Percentiles rank a stretch among this genome's conserved stretches.
phyloP scores from a whole-genome alignment of 2,113 vertebrate species.

The Mastomys natalensis region DNA sequence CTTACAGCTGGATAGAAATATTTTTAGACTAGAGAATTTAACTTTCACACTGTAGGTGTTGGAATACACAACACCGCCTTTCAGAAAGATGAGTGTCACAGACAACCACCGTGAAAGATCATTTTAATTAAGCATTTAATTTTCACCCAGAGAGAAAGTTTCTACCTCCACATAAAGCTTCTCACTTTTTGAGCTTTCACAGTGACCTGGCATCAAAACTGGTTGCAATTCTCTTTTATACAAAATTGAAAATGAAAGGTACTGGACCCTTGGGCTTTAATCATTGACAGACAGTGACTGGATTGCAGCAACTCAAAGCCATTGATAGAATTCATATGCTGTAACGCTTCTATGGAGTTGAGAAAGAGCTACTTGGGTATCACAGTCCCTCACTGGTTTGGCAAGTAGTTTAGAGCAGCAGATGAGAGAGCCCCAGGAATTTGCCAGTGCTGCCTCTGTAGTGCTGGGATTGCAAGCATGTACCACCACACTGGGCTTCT shows the following conservation, averaged over 20 bases:
- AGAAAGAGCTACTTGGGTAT: background rate
- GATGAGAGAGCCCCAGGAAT: background rate
- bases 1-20: slow-evolving; percentile 26
- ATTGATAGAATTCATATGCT: background rate
- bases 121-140: slow-evolving; percentile 60
- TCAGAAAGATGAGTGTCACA: slow-evolving; percentile 42
- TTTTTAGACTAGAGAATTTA: slow-evolving; percentile 17
- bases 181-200: slow-evolving; percentile 1
- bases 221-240: background rate
- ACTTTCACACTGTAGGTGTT: slow-evolving; percentile 33
- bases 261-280: background rate
- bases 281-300: background rate
- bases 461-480: background rate
- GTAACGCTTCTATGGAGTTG: background rate
- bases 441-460: background rate
- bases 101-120: background rate
- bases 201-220: slow-evolving; percentile 1
- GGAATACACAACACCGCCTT: background rate
- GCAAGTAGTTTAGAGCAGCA: background rate
- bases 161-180: slow-evolving; percentile 11
- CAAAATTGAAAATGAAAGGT: slow-evolving; percentile 46
- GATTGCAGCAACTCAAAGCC: background rate
- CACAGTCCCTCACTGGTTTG: background rate
- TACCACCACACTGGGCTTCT: background rate
- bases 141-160: slow-evolving; percentile 63